Base-by-base conservation (phyloP, 1,140 invertebrate genomes). In the Tigriopus japonicus region DNA sequence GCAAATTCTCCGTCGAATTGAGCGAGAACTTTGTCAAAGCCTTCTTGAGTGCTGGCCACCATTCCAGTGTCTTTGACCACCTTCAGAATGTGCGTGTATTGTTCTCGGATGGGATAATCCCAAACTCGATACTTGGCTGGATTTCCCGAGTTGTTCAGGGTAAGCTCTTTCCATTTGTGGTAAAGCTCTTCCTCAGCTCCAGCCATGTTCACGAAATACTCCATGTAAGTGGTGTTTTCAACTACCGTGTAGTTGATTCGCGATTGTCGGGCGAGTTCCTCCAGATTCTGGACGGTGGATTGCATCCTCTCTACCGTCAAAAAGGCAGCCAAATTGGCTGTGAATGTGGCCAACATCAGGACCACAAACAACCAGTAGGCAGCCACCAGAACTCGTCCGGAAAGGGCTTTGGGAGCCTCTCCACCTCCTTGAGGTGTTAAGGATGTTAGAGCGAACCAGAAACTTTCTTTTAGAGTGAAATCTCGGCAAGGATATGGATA, bases 291-390 rank as follows among this genome's bases (percentile, higher is more conserved):
- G 0, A 91, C 86, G 0, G 86, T 86, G 0, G 84, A 83, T 82
- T 85, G 65, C 51, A 64, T 51, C 56, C 56, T 28, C n/a, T 58
- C 56, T 6, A 58, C 40, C 7, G 92, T 97, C 0, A 98, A 77
- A 70, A 97, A 95, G 1, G 92, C 92, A 2, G 93, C 93, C 64
- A 97, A 73, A 72, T 98, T 98, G 5, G 93, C 93, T 0, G 93
- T 97, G 71, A 97, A 97, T 0, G 93, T 92, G 0, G 88, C 87
- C 64, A 92, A 69, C 85, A 92, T 91, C 0, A 93, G 75, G 0
- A 91, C 86, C 3, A 91, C 87, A 71, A 92, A 93, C 0, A 93
- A 74, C 88, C 88, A 93, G 69, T 92, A 93, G 12, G 87, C 87
- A 1, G 87, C 87, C 0, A 92, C 87, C 14, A 93, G 70, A 6